Percentiles rank a stretch among this genome's conserved stretches.
phyloP scores from a whole-genome alignment of 2,113 vertebrate genomes.

The Bos javanicus region DNA sequence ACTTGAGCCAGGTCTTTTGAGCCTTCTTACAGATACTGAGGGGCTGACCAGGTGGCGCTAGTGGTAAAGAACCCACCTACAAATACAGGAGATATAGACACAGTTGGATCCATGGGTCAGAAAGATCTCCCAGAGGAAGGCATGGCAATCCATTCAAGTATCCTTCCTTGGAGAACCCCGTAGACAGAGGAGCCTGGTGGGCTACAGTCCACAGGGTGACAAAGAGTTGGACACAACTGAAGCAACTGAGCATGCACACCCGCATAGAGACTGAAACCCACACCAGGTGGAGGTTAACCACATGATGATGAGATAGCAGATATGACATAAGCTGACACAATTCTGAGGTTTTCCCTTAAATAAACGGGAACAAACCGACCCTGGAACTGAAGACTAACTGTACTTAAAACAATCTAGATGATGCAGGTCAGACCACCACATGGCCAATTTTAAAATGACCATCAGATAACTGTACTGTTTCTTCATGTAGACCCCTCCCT shows the following conservation, averaged over 20 bases:
- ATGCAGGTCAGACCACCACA: not conserved
- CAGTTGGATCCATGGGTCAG: not conserved
- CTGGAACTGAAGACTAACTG: not conserved
- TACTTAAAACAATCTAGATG: not conserved
- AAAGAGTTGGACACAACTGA: not conserved
- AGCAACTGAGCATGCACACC: not conserved
- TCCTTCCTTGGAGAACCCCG: not conserved
- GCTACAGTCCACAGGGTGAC: not conserved
- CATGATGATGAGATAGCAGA: not conserved
- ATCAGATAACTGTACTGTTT: not conserved
- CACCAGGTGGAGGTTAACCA: not conserved
- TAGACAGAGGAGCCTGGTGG: not conserved
- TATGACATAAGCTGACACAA: not conserved
- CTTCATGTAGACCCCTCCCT: not conserved
- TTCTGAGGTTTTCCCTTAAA: not conserved
- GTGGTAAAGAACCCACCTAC: not conserved
- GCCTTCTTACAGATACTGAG: not conserved
- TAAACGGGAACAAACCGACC: not conserved
- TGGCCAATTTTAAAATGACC: not conserved
- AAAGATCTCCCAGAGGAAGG: not conserved
- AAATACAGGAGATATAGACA: not conserved
- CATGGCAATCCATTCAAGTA: not conserved
- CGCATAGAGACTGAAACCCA: fast-evolving
- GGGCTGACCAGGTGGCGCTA: not conserved
- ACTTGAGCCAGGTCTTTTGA: not conserved